Evolutionary conservation across 2,888 invertebrate species (phyloP).

Genomic region (Metallyticus violacea): DNA sequence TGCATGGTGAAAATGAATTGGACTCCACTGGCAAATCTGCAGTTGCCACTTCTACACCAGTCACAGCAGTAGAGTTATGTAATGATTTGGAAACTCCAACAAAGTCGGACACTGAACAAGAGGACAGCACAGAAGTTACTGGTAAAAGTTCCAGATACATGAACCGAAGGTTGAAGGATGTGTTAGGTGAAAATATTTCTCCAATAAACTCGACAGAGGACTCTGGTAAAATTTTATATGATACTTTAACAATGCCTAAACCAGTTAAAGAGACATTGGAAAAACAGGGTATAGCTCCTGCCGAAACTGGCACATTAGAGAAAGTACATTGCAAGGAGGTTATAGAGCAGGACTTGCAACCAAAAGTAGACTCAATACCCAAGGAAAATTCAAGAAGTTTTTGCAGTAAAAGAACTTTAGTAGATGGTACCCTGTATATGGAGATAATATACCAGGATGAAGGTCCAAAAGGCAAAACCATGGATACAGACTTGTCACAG

Average conservation of each 20-base stretch:
- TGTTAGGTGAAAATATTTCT: background rate
- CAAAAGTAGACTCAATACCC: background rate
- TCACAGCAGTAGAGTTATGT: background rate
- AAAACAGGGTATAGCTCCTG: background rate
- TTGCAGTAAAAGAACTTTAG: background rate
- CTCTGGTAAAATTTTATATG: background rate
- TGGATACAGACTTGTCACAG: background rate
- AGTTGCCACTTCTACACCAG: background rate
- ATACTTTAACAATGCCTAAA: background rate
- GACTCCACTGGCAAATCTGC: background rate
- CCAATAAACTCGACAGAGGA: background rate
- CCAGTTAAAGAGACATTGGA: background rate
- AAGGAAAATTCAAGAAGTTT: background rate
- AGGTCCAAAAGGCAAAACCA: background rate
- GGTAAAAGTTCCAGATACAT: background rate
- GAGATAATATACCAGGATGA: background rate
- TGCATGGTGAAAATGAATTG: background rate
- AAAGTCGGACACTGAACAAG: background rate
- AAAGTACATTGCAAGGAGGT: background rate
- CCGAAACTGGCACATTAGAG: background rate
- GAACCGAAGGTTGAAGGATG: background rate
- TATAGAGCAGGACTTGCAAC: background rate
- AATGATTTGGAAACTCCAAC: slow-evolving; percentile 1
- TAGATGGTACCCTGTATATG: background rate
- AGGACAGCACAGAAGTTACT: background rate